phyloP scores from a whole-genome alignment of 2,113 vertebrate species.

The Periophthalmus modestus region DNA sequence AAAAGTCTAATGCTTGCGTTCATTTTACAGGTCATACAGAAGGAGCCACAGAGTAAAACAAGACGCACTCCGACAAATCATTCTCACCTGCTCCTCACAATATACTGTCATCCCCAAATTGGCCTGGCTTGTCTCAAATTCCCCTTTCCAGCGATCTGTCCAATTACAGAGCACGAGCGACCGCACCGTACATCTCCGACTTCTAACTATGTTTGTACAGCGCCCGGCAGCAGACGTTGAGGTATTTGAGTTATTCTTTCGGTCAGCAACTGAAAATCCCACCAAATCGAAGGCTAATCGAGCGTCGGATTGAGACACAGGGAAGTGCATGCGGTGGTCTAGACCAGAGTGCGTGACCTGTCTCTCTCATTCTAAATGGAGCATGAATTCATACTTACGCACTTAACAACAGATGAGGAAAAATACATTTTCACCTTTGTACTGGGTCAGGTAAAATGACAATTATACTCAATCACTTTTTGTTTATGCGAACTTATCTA shows the following conservation, averaged over 20 bases:
- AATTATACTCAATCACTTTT: neutral
- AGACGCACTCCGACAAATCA: constrained; percentile 46
- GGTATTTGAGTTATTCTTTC: constrained; percentile 71
- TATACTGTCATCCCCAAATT: constrained; percentile 64
- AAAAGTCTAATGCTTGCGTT: neutral
- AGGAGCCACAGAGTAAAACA: constrained; percentile 4
- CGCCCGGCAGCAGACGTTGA: constrained; percentile 64
- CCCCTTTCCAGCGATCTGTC: constrained; percentile 63
- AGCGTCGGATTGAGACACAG: constrained; percentile 49
- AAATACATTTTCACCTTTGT: constrained; percentile 7
- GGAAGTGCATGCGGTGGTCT: constrained; percentile 9
- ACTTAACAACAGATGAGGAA: constrained; percentile 32
- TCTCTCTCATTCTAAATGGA: constrained; percentile 44
- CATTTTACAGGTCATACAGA: constrained; percentile 15
- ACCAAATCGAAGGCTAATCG: constrained; percentile 65
- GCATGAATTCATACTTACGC: constrained; percentile 48
- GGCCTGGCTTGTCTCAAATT: constrained; percentile 66
- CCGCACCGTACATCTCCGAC: constrained; percentile 58
- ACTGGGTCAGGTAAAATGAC: constrained; percentile 34
- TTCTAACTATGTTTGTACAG: constrained; percentile 71
- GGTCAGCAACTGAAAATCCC: constrained; percentile 62
- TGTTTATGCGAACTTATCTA: neutral
- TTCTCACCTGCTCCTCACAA: constrained; percentile 66
- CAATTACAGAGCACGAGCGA: constrained; percentile 57
- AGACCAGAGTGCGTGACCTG: constrained; percentile 49